Conservation (phyloP, 2,888 invertebrate species). For the Resseliella maxima region DNA sequence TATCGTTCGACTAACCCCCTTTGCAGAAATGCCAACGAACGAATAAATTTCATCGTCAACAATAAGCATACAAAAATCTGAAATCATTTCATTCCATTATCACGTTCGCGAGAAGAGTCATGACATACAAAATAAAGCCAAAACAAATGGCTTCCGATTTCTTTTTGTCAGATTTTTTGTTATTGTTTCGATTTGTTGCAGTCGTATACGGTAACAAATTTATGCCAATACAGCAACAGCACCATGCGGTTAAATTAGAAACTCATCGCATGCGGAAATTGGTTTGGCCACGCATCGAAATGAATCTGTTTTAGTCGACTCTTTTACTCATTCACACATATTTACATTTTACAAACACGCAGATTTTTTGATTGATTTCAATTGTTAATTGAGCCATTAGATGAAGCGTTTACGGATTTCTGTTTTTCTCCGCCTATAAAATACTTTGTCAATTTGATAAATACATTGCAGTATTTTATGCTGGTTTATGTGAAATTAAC, state of each 20-base stretch:
- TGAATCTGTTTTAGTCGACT: too few relatives aligned
- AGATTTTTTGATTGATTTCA: slow-evolving; percentile 43
- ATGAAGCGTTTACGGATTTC: neutral
- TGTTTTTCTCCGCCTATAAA: neutral
- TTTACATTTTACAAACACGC: slow-evolving; percentile 37
- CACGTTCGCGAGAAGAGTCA: neutral
- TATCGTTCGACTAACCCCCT: too few relatives aligned
- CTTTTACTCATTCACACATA: neutral
- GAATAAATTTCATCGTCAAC: neutral
- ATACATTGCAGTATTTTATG: slow-evolving; percentile 33
- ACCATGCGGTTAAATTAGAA: neutral
- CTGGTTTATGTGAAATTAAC: neutral
- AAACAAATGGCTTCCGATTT: slow-evolving; percentile 53
- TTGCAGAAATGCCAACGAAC: neutral
- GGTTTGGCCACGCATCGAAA: too few relatives aligned
- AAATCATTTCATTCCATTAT: neutral
- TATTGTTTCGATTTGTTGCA: slow-evolving; percentile 49
- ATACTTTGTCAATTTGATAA: neutral
- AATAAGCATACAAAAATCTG: neutral
- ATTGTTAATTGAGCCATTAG: slow-evolving; percentile 54
- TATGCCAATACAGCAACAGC: neutral
- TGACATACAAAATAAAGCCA: neutral
- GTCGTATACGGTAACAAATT: neutral
- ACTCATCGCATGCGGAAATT: slow-evolving; percentile 11
- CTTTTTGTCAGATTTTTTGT: slow-evolving; percentile 44